A percentile compares a stretch with the other conserved stretches of the same genome.
Conservation (phyloP, 2,888 invertebrate species). For the Phengaris alcon region DNA sequence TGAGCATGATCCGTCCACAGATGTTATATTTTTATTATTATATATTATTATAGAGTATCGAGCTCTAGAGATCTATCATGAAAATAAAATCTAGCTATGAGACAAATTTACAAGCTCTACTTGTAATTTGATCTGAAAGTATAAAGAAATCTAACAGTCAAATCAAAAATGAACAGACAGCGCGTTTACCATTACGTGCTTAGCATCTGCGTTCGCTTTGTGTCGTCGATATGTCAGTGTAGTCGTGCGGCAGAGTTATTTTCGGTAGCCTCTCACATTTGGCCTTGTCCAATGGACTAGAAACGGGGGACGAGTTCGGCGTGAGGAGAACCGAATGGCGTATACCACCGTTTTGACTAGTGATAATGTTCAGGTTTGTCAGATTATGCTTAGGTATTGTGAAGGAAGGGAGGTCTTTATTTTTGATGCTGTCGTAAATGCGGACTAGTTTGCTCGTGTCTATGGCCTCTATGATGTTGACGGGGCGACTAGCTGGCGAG, state of each 20-base stretch:
- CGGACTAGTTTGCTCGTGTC: conserved; percentile 66
- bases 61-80: too few species aligned
- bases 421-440: conserved; percentile 65
- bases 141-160: too few species aligned
- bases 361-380: conserved; percentile 53
- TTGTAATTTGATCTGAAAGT: neutral
- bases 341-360: conserved; percentile 42
- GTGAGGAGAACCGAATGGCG: conserved; percentile 67
- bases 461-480: conserved; percentile 51
- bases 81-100: neutral
- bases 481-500: conserved; percentile 54
- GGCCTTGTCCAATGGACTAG: conserved; percentile 55
- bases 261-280: conserved; percentile 57
- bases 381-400: conserved; percentile 67
- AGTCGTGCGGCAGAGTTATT: conserved; percentile 55
- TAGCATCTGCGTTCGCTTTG: conserved; percentile 40
- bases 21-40: too few species aligned
- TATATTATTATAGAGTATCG: too few species aligned
- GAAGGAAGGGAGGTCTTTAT: conserved; percentile 62
- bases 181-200: conserved; percentile 37
- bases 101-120: neutral
- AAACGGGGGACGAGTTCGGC: conserved; percentile 69
- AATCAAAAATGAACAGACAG: neutral
- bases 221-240: conserved; percentile 45
- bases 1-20: too few species aligned